Percentiles rank a stretch among this genome's conserved stretches.
Evolutionary conservation across 2,888 invertebrate species (phyloP).

Genomic region (Gymnocheta viridis): DNA sequence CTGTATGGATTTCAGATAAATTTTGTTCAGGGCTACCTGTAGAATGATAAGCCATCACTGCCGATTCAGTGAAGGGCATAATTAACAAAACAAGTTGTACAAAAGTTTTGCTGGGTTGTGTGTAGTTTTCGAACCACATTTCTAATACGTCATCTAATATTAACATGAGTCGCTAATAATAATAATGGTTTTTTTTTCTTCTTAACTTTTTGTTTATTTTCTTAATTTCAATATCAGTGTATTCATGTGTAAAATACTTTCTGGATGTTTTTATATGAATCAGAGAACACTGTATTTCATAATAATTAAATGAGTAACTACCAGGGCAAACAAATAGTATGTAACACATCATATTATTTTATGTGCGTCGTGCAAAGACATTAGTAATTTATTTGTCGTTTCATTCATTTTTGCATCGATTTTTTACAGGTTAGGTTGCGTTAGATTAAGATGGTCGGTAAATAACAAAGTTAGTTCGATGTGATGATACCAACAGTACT

Average conservation of each 20-base stretch:
- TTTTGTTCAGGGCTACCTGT: too few relatives aligned
- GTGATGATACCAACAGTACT: too few relatives aligned
- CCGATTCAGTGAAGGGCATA: background rate
- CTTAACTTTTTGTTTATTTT: background rate
- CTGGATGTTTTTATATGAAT: conserved; percentile 15
- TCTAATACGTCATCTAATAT: background rate
- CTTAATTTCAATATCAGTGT: background rate
- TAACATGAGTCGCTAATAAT: background rate
- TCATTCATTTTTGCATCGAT: too few relatives aligned
- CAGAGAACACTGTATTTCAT: background rate
- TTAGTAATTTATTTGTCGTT: too few relatives aligned
- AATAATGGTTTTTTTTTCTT: background rate
- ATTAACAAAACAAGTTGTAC: background rate
- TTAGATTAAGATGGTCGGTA: too few relatives aligned
- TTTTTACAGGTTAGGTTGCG: too few relatives aligned
- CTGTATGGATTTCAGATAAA: too few relatives aligned
- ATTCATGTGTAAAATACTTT: conserved; percentile 5
- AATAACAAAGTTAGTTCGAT: too few relatives aligned
- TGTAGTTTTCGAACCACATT: background rate
- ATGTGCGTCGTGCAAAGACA: too few relatives aligned
- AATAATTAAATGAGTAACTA: conserved; percentile 14
- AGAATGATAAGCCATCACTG: too few relatives aligned
- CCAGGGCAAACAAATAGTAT: too few relatives aligned
- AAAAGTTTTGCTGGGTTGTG: background rate
- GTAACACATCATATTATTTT: too few relatives aligned